A percentile compares a stretch with the other conserved stretches of the same genome.
These are phyloP conservation scores for Oryzias dopingdopingensis DNA, from an alignment of 2,797 vertebrate species.

Conservation along the genomic window DNA sequence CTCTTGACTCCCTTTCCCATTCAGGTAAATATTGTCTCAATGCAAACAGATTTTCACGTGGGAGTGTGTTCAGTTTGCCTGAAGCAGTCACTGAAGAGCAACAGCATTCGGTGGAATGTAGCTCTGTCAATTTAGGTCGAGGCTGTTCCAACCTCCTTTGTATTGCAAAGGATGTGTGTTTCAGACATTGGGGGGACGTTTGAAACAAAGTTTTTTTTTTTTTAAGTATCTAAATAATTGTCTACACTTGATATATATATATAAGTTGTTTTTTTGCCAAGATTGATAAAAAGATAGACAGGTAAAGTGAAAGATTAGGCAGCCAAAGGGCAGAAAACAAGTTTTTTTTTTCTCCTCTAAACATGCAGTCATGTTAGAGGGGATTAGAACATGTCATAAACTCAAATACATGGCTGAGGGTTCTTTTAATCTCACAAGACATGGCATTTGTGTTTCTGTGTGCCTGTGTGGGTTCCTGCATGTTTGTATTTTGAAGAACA, in stretches of 20 bases:
- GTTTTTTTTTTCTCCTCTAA: slow-evolving; percentile 30
- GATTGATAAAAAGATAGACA: slow-evolving; percentile 1
- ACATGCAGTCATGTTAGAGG: slow-evolving; percentile 47
- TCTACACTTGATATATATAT: too few species aligned
- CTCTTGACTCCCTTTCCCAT: not conserved
- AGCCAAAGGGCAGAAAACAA: slow-evolving; percentile 32
- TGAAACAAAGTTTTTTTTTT: too few species aligned
- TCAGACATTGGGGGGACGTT: too few species aligned
- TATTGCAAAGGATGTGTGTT: too few species aligned
- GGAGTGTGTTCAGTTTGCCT: not conserved
- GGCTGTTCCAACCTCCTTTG: too few species aligned
- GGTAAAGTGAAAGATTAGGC: not conserved
- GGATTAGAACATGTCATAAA: slow-evolving; percentile 56
- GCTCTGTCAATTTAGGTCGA: not conserved
- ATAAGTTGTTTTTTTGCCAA: too few species aligned
- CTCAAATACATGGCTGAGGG: slow-evolving; percentile 43
- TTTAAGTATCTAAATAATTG: too few species aligned
- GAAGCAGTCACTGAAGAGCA: not conserved
- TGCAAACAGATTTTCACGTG: not conserved
- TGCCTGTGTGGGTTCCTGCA: slow-evolving; percentile 18
- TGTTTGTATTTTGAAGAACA: slow-evolving; percentile 56
- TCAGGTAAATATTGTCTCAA: not conserved
- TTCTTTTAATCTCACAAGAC: slow-evolving; percentile 56
- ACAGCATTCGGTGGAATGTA: not conserved
- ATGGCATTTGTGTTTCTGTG: slow-evolving; percentile 27